Evolutionary conservation across 30 jellyfish, hydroid and myxozoan genomes (phyloP).

Genomic region (Mastigias papua): DNA sequence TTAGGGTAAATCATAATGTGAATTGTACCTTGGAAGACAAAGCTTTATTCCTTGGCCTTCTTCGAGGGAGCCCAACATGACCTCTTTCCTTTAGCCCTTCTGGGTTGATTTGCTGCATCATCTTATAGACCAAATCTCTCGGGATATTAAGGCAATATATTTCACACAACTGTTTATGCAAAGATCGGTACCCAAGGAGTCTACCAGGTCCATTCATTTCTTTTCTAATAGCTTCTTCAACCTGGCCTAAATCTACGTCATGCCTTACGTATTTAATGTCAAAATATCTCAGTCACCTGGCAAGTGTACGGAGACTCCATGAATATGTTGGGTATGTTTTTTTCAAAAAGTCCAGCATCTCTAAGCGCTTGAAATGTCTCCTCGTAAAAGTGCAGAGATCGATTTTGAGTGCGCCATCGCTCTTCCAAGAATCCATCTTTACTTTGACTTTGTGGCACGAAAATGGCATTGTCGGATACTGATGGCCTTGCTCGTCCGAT

Average conservation of each 20-base stretch:
- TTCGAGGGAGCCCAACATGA: not conserved
- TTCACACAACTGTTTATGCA: not conserved
- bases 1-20: no score
- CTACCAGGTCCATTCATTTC: not conserved
- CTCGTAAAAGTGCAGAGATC: not conserved
- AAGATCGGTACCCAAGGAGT: not conserved
- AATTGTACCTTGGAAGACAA: no score
- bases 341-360: not conserved
- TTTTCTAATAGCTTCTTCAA: no score
- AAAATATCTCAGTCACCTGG: no score
- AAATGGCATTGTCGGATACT: not conserved
- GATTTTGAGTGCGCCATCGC: not conserved
- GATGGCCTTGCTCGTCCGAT: not conserved
- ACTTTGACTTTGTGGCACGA: not conserved
- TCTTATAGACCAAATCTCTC: not conserved
- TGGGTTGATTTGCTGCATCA: not conserved
- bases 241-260: no score
- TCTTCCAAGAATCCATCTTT: not conserved
- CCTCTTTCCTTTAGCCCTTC: not conserved
- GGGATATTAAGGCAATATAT: conserved; percentile 3
- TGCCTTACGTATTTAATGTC: no score
- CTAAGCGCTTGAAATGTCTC: not conserved
- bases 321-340: not conserved
- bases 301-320: conserved; percentile 1
- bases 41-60: no score